Evolutionary conservation across 2,888 invertebrate genomes (phyloP).

Genomic region (Agrotis segetum): DNA sequence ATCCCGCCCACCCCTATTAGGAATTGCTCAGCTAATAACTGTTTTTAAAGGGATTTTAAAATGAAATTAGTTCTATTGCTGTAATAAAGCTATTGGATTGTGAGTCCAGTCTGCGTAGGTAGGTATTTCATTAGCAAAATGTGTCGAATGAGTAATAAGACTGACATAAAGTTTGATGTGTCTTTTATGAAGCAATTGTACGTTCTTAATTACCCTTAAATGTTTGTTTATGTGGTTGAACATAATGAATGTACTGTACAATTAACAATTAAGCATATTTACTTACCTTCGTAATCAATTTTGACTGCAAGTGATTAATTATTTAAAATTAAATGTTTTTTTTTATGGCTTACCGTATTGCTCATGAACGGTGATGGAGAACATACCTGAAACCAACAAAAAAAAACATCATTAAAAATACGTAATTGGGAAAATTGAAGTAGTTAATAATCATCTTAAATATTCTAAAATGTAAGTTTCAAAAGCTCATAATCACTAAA

Average conservation of each 20-base stretch:
- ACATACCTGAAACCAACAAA: constrained; percentile 69
- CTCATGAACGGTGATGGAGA: constrained; percentile 39
- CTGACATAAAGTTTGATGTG: constrained; percentile 35
- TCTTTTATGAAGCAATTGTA: constrained; percentile 40
- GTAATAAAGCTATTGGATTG: constrained; percentile 32
- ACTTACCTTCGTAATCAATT: constrained; percentile 15
- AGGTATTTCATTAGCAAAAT: constrained; percentile 29
- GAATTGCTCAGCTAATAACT: constrained; percentile 74
- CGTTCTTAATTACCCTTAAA: constrained; percentile 23
- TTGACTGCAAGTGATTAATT: background rate
- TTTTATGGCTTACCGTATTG: constrained; percentile 46
- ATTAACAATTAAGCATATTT: constrained; percentile 17
- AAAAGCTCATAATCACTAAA: background rate
- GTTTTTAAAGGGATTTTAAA: constrained; percentile 70
- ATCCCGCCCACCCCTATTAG: constrained; percentile 79
- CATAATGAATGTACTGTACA: constrained; percentile 1
- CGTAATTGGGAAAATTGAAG: background rate
- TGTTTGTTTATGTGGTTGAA: constrained; percentile 8
- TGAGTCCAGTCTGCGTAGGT: constrained; percentile 28
- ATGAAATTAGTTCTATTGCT: constrained; percentile 64
- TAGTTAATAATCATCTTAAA: background rate
- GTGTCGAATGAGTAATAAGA: constrained; percentile 21
- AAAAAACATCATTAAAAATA: background rate
- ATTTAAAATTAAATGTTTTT: constrained; percentile 17
- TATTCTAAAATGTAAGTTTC: background rate